A percentile compares a stretch with the other conserved stretches of the same genome.
These are phyloP conservation scores for Acrossocheilus fasciatus DNA, from an alignment of 2,797 vertebrate genomes.

Conservation along the genomic window DNA sequence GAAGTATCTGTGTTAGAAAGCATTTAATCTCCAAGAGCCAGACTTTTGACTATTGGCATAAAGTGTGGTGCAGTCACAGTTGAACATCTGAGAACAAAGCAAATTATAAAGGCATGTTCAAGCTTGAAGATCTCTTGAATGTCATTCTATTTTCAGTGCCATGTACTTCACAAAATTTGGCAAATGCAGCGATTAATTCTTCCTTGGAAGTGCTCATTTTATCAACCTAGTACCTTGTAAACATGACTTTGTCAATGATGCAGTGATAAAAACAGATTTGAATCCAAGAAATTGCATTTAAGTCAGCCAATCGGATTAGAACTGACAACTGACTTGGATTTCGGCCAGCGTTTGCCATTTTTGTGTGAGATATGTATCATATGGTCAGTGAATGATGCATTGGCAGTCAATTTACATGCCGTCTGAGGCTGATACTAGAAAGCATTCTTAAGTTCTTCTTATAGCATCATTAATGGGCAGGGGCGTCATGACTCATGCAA, in stretches of 20 bases:
- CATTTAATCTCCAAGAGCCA: constrained; percentile 1
- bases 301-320: background rate
- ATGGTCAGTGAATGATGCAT: constrained; percentile 10
- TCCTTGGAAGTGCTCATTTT: background rate
- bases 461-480: constrained; percentile 2
- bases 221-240: constrained; percentile 2
- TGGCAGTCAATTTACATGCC: background rate
- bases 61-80: constrained; percentile 6
- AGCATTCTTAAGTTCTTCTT: background rate
- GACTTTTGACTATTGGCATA: background rate
- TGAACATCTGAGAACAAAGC: constrained; percentile 1
- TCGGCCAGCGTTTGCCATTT: constrained; percentile 14
- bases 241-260: constrained; percentile 10
- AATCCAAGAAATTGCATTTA: background rate
- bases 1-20: background rate
- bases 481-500: background rate
- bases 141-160: background rate
- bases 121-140: background rate
- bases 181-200: background rate
- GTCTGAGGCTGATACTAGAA: background rate
- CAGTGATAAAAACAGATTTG: constrained; percentile 22
- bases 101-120: constrained; percentile 13
- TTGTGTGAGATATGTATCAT: background rate
- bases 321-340: constrained; percentile 8
- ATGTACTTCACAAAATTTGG: background rate